Evolutionary conservation across 2,113 vertebrate genomes (phyloP).

Genomic region (Alligator mississippiensis): DNA sequence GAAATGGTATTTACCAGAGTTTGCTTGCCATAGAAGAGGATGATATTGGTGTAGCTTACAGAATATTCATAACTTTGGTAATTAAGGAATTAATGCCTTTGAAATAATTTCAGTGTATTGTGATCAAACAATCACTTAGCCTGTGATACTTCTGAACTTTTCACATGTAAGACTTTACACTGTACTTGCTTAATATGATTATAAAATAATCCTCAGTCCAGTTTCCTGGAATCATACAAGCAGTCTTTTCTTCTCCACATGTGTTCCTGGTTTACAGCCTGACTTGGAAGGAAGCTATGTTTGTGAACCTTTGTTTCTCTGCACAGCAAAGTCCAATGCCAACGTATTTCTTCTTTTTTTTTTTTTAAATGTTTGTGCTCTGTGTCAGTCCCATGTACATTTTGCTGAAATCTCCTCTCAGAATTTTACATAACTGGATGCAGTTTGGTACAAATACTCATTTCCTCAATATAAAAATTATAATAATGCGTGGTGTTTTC

Average conservation of each 20-base stretch:
- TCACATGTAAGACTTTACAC: slow-evolving; percentile 30
- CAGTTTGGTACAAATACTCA: slow-evolving; percentile 1
- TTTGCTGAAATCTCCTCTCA: neutral
- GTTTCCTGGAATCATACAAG: slow-evolving; percentile 48
- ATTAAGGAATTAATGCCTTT: slow-evolving; percentile 14
- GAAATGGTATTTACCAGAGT: neutral
- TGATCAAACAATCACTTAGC: neutral
- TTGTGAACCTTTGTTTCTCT: slow-evolving; percentile 37
- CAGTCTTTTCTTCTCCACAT: slow-evolving; percentile 49
- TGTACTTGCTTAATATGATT: slow-evolving; percentile 37
- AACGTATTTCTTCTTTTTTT: slow-evolving; percentile 8
- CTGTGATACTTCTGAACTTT: slow-evolving; percentile 11
- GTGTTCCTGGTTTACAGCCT: slow-evolving; percentile 58
- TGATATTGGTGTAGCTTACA: neutral
- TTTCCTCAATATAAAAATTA: neutral
- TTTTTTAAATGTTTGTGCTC: slow-evolving; percentile 26
- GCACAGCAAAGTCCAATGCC: neutral
- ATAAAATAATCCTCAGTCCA: slow-evolving; percentile 23
- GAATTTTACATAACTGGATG: neutral
- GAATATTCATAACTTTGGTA: neutral
- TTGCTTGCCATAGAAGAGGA: neutral
- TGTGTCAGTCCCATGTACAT: neutral
- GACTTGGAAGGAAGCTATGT: slow-evolving; percentile 23
- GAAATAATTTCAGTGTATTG: neutral
- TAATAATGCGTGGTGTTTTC: neutral